Evolutionary conservation across 2,888 invertebrate species (phyloP), one percentile per base, ranked within the genome.

Genomic region (Sphaerophoria taeniata): DNA sequence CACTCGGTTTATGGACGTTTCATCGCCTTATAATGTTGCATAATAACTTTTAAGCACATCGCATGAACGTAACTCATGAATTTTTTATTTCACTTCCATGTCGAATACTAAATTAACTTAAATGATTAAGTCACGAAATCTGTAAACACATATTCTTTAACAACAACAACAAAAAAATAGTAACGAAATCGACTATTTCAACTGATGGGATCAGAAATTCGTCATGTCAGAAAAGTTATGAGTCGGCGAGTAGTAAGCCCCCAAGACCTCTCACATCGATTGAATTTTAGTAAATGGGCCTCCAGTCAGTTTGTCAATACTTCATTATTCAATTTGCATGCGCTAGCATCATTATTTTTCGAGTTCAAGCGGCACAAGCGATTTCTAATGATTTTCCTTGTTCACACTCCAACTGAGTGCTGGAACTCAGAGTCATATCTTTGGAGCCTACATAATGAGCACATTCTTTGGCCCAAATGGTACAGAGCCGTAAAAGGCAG

Each of bases 311-410:
- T 85, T 80, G 75, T 80, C 84, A 80, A 80, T 80, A 73, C 56
- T 85, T 70, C 72, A 65, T 85, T 73, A 73, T 81, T 73, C 76
- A 85, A 85, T 85, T 77, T 85, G 76, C 73, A 73, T 65, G 69
- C 70, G 14, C 12, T 56, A 36, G 69, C 83, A 78, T 84, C 72
- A 47, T 79, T 84, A 56, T 72, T 84, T 24, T 24, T 69, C 43
- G 53, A 75, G 56, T 47, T 16, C 39, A 65, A 70, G 65, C 76
- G 72, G 69, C 76, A 60, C 74, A 63, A 69, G 24, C 6, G 39
- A 58, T 60, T 16, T 61, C 73, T 56, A 70, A 73, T 34, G 24
- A 55, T 76, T 58, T 43, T 60, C 39, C 6, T 61, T 63, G 11
- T 61, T 72, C 61, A 71, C 75, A 75, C 67, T 71, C 63, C 49